Evolutionary conservation across 2,888 invertebrate genomes (phyloP), one percentile per base, ranked within the genome.

Genomic region (Conops quadrifasciatus): DNA sequence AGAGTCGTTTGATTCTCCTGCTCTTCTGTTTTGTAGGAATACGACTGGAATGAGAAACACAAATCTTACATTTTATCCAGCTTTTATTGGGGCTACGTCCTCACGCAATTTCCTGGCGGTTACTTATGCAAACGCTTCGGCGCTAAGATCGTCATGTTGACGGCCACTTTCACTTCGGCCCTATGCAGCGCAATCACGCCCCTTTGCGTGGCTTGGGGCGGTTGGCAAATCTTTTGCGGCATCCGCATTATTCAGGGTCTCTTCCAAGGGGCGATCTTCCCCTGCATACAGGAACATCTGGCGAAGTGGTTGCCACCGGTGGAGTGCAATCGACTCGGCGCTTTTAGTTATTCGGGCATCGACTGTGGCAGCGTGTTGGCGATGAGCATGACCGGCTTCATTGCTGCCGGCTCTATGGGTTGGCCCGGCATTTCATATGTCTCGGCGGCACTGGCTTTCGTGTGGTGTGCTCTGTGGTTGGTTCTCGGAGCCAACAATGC

Each of bases 351-450:
- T 73, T 87, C 88, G 80, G 92, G 92, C 0, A 88, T 89, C 1
- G 91, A 90, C 77, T 88, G 90, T 45, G 93, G 93, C n/a, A 91
- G 90, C 0, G 88, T 92, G 0, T 74, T 92, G 21, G 88, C 90
- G 11, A 88, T 92, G 83, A 88, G 89, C 89, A 45, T 58, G 0
- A 84, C 89, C 1, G 79, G 80, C 0, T 79, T 90, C 59, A 82
- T 91, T 11, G 89, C 91, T 0, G 88, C 84, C 0, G 89, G 87
- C 0, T 64, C 74, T 0, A 78, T 87, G 3, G 91, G 91, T 2
- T 92, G 92, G 92, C 90, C 91, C 0, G 88, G 89, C 1, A 88
- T 90, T 3, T 91, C 91, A 78, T 92, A 92, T 83, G 75, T 88
- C 0, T 88, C 89, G 19, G 91, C 90, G 0, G 79, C 78, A 0